These are phyloP conservation scores for Arrhopalites spinosus DNA, from an alignment of 2,888 invertebrate genomes.

Conservation along the genomic window DNA sequence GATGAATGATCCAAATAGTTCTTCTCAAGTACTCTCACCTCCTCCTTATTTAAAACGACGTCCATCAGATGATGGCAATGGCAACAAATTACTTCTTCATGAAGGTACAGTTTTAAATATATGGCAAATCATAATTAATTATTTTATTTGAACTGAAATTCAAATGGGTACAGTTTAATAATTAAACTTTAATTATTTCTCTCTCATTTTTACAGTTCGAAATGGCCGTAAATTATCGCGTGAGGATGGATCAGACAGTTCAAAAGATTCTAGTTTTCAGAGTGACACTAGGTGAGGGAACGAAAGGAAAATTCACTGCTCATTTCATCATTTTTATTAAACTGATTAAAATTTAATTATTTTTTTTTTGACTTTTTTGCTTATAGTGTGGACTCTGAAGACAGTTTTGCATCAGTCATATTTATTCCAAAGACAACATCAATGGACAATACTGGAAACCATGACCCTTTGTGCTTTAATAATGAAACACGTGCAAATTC, in stretches of 20 bases:
- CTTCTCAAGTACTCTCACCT: conserved; percentile 37
- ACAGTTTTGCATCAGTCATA: conserved; percentile 91
- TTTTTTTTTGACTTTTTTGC: too few species aligned
- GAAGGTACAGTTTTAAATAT: too few species aligned
- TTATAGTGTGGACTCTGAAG: too few species aligned
- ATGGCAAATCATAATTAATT: too few species aligned
- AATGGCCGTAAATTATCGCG: conserved; percentile 76
- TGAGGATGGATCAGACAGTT: conserved; percentile 76
- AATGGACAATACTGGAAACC: conserved; percentile 18
- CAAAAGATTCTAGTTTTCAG: conserved; percentile 74
- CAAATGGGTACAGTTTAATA: too few species aligned
- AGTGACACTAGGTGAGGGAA: conserved; percentile 95
- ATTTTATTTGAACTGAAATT: too few species aligned
- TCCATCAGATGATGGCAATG: conserved; percentile 47
- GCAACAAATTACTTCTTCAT: conserved; percentile 50
- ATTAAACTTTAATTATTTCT: too few species aligned
- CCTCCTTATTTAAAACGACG: conserved; percentile 44
- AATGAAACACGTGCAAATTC: conserved; percentile 56
- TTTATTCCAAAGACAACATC: conserved; percentile 69
- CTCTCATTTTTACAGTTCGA: too few species aligned
- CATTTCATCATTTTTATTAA: too few species aligned
- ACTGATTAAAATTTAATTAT: too few species aligned
- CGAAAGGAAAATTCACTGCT: too few species aligned
- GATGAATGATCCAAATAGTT: conserved; percentile 20
- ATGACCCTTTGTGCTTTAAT: conserved; percentile 41